Conservation (phyloP, 1,140 invertebrate species). For the Oryctes rhinoceros region DNA sequence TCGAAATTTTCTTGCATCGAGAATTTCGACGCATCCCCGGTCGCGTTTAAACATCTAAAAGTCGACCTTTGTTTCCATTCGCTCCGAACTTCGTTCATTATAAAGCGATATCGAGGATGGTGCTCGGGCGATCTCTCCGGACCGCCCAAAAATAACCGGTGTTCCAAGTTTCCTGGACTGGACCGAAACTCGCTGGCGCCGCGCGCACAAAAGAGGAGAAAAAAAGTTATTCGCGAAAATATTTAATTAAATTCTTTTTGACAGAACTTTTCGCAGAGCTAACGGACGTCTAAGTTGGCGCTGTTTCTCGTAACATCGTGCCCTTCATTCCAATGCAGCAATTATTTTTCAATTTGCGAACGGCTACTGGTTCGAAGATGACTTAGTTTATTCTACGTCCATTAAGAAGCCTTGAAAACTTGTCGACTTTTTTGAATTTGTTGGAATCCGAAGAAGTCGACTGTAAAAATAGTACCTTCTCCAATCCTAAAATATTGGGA, state of each 20-base stretch:
- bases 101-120: background rate
- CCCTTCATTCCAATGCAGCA: background rate
- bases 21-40: background rate
- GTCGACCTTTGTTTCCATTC: background rate
- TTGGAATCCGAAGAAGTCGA: too few species aligned
- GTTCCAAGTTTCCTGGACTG: background rate
- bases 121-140: background rate
- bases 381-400: background rate
- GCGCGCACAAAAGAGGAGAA: background rate
- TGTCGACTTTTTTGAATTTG: too few species aligned
- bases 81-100: background rate
- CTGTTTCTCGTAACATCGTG: background rate
- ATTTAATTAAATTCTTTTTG: slow-evolving; percentile 16
- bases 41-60: slow-evolving; percentile 4
- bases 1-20: background rate
- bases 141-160: background rate
- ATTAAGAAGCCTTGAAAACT: background rate
- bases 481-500: too few species aligned
- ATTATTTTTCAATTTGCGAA: slow-evolving; percentile 11
- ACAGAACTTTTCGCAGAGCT: background rate
- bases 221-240: slow-evolving; percentile 3
- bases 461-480: too few species aligned
- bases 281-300: background rate
- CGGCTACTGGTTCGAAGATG: background rate
- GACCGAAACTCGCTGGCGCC: background rate